These are phyloP conservation scores for Megaceryle torquata DNA, from an alignment of 2,113 vertebrate genomes.

Conservation along the genomic window DNA sequence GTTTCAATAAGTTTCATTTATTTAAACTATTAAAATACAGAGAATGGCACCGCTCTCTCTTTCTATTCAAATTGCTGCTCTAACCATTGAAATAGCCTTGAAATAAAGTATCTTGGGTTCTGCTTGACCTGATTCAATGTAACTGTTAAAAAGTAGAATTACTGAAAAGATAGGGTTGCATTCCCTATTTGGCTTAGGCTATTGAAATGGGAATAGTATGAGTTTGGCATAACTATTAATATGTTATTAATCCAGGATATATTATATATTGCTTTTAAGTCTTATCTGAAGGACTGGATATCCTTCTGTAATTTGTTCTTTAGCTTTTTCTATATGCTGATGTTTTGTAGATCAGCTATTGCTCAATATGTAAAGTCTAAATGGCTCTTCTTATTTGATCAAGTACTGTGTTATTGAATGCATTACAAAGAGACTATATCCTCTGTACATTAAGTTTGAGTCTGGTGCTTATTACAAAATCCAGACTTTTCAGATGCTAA, in stretches of 20 bases:
- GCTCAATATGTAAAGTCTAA: slow-evolving; percentile 68
- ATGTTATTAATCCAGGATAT: slow-evolving; percentile 61
- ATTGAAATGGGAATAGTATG: slow-evolving; percentile 56
- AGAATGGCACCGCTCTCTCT: not conserved
- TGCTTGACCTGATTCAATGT: slow-evolving; percentile 57
- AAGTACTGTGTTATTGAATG: slow-evolving; percentile 63
- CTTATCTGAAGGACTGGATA: slow-evolving; percentile 63
- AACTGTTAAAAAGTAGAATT: slow-evolving; percentile 61
- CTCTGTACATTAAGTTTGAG: slow-evolving; percentile 70
- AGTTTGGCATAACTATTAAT: slow-evolving; percentile 67
- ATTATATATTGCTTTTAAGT: slow-evolving; percentile 61
- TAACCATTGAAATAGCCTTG: slow-evolving; percentile 52
- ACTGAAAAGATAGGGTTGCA: slow-evolving; percentile 52
- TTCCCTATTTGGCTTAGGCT: slow-evolving; percentile 58
- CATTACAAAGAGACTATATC: slow-evolving; percentile 57
- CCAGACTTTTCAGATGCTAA: slow-evolving; percentile 72
- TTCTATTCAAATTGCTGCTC: slow-evolving; percentile 46
- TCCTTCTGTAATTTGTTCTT: slow-evolving; percentile 62
- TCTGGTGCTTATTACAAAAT: slow-evolving; percentile 67
- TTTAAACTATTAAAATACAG: slow-evolving; percentile 62
- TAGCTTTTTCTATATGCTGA: slow-evolving; percentile 54
- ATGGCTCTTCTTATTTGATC: slow-evolving; percentile 60
- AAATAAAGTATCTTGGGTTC: slow-evolving; percentile 63
- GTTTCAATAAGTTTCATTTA: slow-evolving; percentile 66
- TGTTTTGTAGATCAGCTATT: slow-evolving; percentile 68